phyloP scores from a whole-genome alignment of 2,797 vertebrate genomes.

The Pseudochirops cupreus region DNA sequence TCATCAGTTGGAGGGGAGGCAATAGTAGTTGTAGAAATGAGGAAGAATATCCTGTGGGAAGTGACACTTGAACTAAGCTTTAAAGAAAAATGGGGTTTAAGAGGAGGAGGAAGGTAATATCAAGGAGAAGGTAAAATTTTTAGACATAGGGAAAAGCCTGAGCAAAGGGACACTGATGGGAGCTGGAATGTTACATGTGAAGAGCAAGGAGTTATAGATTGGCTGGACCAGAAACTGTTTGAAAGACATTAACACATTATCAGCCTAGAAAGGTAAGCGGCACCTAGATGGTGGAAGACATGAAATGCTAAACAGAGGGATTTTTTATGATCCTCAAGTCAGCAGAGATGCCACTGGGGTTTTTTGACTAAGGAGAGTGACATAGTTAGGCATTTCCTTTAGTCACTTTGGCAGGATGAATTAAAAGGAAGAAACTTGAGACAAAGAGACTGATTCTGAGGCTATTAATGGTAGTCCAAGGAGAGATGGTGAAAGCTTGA shows the following conservation, averaged over 20 bases:
- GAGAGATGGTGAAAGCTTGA: background rate
- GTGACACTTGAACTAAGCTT: background rate
- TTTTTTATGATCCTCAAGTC: background rate
- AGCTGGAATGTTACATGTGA: slow-evolving; percentile 17
- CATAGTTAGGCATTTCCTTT: background rate
- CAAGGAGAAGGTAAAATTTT: slow-evolving; percentile 14
- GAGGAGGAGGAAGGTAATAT: background rate
- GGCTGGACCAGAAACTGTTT: slow-evolving; percentile 49
- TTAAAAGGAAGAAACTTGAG: background rate
- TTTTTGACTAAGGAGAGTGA: background rate
- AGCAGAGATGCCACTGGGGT: background rate
- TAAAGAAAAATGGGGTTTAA: slow-evolving; percentile 22
- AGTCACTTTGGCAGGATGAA: background rate
- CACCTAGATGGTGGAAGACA: background rate
- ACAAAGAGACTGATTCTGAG: background rate
- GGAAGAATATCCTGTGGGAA: slow-evolving; percentile 29
- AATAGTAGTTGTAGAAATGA: slow-evolving; percentile 14
- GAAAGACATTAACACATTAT: slow-evolving; percentile 10
- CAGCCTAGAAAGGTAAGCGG: slow-evolving; percentile 31
- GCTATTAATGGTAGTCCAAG: background rate
- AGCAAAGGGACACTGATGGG: slow-evolving; percentile 32
- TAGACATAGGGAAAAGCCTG: slow-evolving; percentile 28
- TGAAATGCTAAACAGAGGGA: background rate
- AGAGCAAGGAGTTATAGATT: slow-evolving; percentile 10
- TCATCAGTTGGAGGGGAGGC: slow-evolving; percentile 23